A percentile compares a stretch with the other conserved stretches of the same genome.
These are phyloP conservation scores for Collichthys lucidus DNA, from an alignment of 2,113 vertebrate species.

Conservation along the genomic window DNA sequence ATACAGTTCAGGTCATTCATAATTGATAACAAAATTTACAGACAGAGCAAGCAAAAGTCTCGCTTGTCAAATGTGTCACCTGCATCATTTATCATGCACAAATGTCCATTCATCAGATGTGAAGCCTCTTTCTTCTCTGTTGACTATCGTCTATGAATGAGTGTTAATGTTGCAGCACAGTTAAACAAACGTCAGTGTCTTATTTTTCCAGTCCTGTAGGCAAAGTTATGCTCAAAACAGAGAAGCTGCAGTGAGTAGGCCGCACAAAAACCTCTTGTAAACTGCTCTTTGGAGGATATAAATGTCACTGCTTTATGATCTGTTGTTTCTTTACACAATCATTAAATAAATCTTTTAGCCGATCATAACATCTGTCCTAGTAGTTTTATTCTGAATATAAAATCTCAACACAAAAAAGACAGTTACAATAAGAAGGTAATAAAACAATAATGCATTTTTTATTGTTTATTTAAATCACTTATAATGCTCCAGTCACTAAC, in stretches of 20 bases:
- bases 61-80: conserved; percentile 14
- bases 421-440: background rate
- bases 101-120: conserved; percentile 19
- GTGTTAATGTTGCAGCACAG: conserved; percentile 33
- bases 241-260: background rate
- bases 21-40: background rate
- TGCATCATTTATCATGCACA: conserved; percentile 4
- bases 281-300: background rate
- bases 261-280: background rate
- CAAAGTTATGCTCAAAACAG: conserved; percentile 19
- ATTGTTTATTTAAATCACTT: background rate
- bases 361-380: background rate
- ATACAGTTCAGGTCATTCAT: background rate
- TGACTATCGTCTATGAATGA: conserved; percentile 12
- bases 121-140: conserved; percentile 21
- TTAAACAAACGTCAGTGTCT: conserved; percentile 42
- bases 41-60: background rate
- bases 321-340: background rate
- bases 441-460: background rate
- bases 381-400: background rate
- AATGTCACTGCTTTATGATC: background rate
- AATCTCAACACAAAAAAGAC: background rate
- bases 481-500: background rate
- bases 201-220: conserved; percentile 33
- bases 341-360: background rate